Conservation (phyloP, 2,888 invertebrate genomes). For the Acholoe squamosa region DNA sequence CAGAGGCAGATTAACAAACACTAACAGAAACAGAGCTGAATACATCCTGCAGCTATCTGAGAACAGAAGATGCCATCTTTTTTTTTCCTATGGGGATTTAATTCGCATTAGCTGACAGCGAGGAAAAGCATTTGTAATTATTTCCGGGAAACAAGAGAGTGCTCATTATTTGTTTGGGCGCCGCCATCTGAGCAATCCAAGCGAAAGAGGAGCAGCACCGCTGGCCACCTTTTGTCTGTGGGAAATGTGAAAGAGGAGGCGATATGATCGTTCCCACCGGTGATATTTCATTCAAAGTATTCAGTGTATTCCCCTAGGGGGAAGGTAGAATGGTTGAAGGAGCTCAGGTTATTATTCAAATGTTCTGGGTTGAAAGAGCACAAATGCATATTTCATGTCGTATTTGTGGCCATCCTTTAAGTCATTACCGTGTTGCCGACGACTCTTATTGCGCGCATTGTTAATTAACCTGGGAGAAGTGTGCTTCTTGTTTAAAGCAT, state of each 20-base stretch:
- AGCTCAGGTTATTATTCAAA: too few relatives aligned
- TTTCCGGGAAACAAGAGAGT: slow-evolving; percentile 17
- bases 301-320: too few relatives aligned
- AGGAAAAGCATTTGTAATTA: slow-evolving; percentile 28
- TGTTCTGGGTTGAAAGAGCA: too few relatives aligned
- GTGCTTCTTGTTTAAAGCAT: too few relatives aligned
- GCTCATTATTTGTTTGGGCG: slow-evolving; percentile 4
- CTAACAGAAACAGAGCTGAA: too few relatives aligned
- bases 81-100: neutral
- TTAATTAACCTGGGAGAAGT: too few relatives aligned
- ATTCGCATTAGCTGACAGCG: slow-evolving; percentile 17
- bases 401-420: too few relatives aligned
- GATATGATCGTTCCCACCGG: slow-evolving; percentile 11
- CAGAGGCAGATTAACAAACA: too few relatives aligned
- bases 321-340: too few relatives aligned
- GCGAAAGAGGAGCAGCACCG: neutral
- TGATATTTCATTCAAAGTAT: slow-evolving; percentile 1
- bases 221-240: neutral
- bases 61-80: neutral
- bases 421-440: too few relatives aligned
- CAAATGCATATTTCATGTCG: too few relatives aligned
- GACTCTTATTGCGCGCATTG: too few relatives aligned
- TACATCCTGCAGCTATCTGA: neutral
- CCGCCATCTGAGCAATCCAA: neutral
- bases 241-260: neutral